Evolutionary conservation across 2,113 vertebrate species (phyloP), one percentile per base, ranked within the genome.

Genomic region (Shinisaurus crocodilurus): DNA sequence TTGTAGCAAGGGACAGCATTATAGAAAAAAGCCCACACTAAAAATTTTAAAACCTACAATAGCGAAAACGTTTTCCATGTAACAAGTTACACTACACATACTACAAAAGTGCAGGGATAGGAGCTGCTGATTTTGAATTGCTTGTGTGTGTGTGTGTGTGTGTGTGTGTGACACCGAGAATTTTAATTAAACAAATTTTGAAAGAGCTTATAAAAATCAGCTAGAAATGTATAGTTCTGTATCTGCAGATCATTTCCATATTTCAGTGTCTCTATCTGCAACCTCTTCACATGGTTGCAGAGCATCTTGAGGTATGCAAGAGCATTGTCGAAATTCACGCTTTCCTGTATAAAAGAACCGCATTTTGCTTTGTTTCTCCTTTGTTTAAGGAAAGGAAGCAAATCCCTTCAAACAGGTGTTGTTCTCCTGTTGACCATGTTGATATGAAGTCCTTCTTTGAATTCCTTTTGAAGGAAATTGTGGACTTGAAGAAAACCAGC

Each of bases 381-480:
- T 70, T 67, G 90, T 76, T 69, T 69, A 20, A 69, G 43, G 9
- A 95, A 90, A 16, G 87, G 74, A 13, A 75, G 81, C 74, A 43
- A 54, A 43, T 87, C 76, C 6, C 86, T 93, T 99, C 98, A 99
- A 95, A 99, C 99, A 0, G 99, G 99, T 0, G 99, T 99, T 0
- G 99, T 99, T 96, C 99, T 98, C 96, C 98, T 98, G 96, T 98
- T 99, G 90, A 98, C 97, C 97, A 97, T 96, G 93, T 96, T 97
- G 92, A 97, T 94, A 0, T 96, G 96, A 92, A 98, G 95, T 57
- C 98, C 98, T 79, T 99, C 99, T 94, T 99, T 99, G 89, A 99
- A 97, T 88, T 99, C 99, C 88, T 98, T 99, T 94, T 98, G 98
- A 91, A 99, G 99, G 97, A 99, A 99, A 97, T 99, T 99, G 92